A percentile compares a stretch with the other conserved stretches of the same genome.
Conservation (phyloP, 2,888 invertebrate species). For the Drosophila demipolita region DNA sequence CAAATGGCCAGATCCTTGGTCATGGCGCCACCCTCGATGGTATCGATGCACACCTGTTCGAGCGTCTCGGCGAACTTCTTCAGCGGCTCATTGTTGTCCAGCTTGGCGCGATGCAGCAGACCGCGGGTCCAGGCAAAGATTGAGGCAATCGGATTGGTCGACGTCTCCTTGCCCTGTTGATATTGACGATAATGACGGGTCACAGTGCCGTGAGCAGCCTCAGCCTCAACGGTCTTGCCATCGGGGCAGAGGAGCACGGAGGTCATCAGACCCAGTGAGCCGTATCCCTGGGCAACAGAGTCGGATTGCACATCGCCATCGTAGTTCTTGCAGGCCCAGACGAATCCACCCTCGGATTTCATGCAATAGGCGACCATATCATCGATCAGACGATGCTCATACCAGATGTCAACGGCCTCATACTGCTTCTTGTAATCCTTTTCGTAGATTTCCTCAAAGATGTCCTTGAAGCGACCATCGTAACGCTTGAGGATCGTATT, state of each 20-base stretch:
- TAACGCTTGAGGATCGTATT: constrained; percentile 98
- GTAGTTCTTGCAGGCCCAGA: constrained; percentile 99
- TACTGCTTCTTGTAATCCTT: constrained; percentile 93
- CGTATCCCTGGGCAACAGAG: constrained; percentile 98
- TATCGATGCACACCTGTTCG: constrained; percentile 96
- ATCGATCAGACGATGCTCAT: constrained; percentile 99
- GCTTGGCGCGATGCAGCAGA: constrained; percentile 95
- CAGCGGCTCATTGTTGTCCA: constrained; percentile 93
- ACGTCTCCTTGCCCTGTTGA: constrained; percentile 98
- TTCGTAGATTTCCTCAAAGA: constrained; percentile 97
- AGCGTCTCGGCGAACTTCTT: constrained; percentile 93
- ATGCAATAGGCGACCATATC: constrained; percentile 99
- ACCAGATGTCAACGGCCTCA: constrained; percentile 96
- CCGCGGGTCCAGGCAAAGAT: constrained; percentile 99
- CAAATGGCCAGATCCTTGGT: constrained; percentile 99
- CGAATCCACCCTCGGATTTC: constrained; percentile 99
- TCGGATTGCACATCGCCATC: constrained; percentile 99
- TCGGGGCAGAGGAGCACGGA: constrained; percentile 98
- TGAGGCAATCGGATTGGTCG: constrained; percentile 99
- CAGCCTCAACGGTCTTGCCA: constrained; percentile 98
- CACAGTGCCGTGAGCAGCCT: constrained; percentile 99
- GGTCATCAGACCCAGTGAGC: constrained; percentile 99
- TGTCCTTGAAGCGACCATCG: constrained; percentile 98
- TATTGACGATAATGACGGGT: constrained; percentile 95
- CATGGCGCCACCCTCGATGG: constrained; percentile 97